These are phyloP conservation scores for Gambusia yucatana DNA, from an alignment of 2,797 vertebrate species.

Conservation along the genomic window DNA sequence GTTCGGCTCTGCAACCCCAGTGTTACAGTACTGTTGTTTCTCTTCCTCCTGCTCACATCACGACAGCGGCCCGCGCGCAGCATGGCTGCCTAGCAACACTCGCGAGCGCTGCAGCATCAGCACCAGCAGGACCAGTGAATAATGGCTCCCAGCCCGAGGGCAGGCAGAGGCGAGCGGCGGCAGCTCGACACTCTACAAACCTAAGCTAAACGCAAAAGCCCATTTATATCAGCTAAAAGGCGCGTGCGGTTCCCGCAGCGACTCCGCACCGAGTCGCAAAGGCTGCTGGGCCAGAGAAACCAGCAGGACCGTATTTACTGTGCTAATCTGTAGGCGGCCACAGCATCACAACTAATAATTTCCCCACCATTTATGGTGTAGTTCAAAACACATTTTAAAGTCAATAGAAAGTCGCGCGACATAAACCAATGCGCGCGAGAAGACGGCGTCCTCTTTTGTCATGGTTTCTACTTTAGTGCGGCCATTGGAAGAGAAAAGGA, in stretches of 20 bases:
- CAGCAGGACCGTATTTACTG: not conserved
- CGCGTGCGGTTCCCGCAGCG: rapidly evolving
- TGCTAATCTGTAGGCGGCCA: not conserved
- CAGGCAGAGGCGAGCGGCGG: constrained; percentile 39
- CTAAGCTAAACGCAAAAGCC: not conserved
- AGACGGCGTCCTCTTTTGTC: not conserved
- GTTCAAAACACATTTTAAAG: not conserved
- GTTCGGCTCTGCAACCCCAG: not conserved
- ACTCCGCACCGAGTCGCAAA: not conserved
- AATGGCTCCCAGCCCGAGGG: constrained; percentile 55
- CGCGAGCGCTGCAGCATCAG: constrained; percentile 76
- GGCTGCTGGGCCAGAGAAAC: not conserved
- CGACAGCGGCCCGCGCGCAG: constrained; percentile 22
- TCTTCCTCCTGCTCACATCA: constrained; percentile 11
- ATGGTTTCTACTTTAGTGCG: no score
- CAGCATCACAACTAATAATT: not conserved
- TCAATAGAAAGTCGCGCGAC: not conserved
- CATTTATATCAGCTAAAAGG: no score
- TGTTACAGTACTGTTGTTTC: not conserved
- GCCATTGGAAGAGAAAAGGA: not conserved
- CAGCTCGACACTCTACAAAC: constrained; percentile 4
- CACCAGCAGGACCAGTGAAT: constrained; percentile 58
- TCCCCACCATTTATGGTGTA: not conserved
- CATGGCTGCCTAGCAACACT: constrained; percentile 83
- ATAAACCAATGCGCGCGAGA: not conserved